Conservation (phyloP, 2,888 invertebrate genomes). For the Drosophila percnosoma region DNA sequence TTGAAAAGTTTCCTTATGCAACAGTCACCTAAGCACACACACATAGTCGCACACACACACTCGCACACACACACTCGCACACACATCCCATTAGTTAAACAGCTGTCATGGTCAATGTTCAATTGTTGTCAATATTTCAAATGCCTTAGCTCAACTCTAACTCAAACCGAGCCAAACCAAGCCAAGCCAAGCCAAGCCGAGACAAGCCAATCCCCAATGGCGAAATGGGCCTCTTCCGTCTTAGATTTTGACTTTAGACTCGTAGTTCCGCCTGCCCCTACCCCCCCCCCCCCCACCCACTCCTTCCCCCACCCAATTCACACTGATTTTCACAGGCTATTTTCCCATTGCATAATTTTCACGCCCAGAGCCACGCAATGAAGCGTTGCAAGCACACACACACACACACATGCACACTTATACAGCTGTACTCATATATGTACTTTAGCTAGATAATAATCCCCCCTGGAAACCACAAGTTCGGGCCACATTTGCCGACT, state of each 20-base stretch:
- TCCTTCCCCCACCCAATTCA: not conserved
- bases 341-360: constrained; percentile 47
- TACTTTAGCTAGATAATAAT: constrained; percentile 65
- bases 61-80: not conserved
- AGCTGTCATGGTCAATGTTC: constrained; percentile 70
- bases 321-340: constrained; percentile 29
- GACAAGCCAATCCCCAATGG: constrained; percentile 32
- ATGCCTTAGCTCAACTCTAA: constrained; percentile 8
- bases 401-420: no score
- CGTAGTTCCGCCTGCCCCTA: not conserved
- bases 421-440: constrained; percentile 26
- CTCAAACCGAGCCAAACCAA: not conserved
- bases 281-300: not conserved
- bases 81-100: constrained; percentile 25
- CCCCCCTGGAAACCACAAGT: constrained; percentile 61
- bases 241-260: constrained; percentile 58
- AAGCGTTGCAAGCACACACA: constrained; percentile 27
- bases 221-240: constrained; percentile 63
- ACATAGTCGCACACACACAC: not conserved
- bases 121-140: constrained; percentile 41
- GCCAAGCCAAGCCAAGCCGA: constrained; percentile 27
- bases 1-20: constrained; percentile 17
- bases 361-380: constrained; percentile 52
- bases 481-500: constrained; percentile 35
- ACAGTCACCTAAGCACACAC: constrained; percentile 7